Evolutionary conservation across 2,797 vertebrate species (phyloP), one percentile per base, ranked within the genome.

Genomic region (Smutsia gigantea): DNA sequence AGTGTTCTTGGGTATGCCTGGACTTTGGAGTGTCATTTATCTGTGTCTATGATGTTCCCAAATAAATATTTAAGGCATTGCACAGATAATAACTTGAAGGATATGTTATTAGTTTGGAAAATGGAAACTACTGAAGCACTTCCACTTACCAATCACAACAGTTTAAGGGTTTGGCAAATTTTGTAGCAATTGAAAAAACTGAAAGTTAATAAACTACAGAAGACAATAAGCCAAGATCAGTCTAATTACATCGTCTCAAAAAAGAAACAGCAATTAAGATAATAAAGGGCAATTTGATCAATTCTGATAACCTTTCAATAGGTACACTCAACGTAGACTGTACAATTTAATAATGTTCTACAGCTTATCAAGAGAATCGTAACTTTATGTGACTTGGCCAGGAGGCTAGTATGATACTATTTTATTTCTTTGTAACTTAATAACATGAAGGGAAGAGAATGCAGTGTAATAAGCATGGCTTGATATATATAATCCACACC

Each of bases 241-340:
- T 98, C 93, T 97, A 98, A 98, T 95, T 97, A 96, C 94, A 98
- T 69, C 97, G 96, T 96, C 90, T 39, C 87, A 88, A 98, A 98
- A 86, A 97, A n/a, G n/a, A 98, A 98, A 98, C 95, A 97, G 97
- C 97, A 98, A 98, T 98, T 98, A 98, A 98, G 97, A 97, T 94
- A 98, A 98, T 98, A 94, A 97, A 97, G 95, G 96, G 90, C 94
- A 98, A 97, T 97, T 93, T 97, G 92, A 95, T 91, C 95, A 97
- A 93, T 92, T 96, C 86, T 94, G 97, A 97, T 97, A 97, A 96
- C 84, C 96, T 98, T 98, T 98, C 95, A 98, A 96, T 74, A 97
- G 97, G 98, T 96, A 98, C 93, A 95, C 88, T 97, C 95, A 97
- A 96, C 90, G 85, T 87, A 96, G 91, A 97, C 79, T 98, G 93